Base-by-base conservation (phyloP, 1,140 invertebrate species). In the Scaptomyza hsui region DNA sequence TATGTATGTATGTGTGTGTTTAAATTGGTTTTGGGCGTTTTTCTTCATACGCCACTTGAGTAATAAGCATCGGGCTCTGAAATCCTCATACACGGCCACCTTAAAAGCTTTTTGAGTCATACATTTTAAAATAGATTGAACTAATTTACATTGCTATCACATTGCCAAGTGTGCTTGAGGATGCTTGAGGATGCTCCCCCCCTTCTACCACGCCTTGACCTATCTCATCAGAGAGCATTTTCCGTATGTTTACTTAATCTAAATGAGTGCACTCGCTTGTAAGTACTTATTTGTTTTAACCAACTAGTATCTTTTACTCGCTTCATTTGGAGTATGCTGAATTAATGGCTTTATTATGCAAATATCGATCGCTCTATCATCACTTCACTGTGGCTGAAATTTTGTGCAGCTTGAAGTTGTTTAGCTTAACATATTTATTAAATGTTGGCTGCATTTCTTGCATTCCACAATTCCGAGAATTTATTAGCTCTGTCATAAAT, bases 11-110 rank as follows among this genome's bases (percentile, higher is more conserved):
- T 10, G 19, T 24, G 42, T 10, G 19, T 24, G 42, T 0, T 21
- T 45, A 44, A 56, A 26, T 55, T 18, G 10, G 49, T 52, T 45
- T 45, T 39, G 41, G 12, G n/a, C 35, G 16, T 39, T 35, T 19
- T 35, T 18, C 29, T 29, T 32, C 15, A 1, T 4, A 21, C 12
- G 18, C 7, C 35, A 39, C 19, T 48, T 48, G 47, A 10, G 13
- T 32, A 32, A 32, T 16, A 16, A 4, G 15, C 4, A 26, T 10
- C 19, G 15, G n/a, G n/a, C 7, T n/a, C 10, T 12, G 7, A 5
- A 41, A 15, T 12, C 15, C 35, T 15, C 10, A 15, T 39, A 15
- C 18, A 24, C 18, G 9, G 12, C n/a, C 24, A 44, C 6, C 41
- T 13, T 7, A 3, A 57, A 44, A 45, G 55, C 24, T 29, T n/a